Base-by-base conservation (phyloP, 2,113 vertebrate species). In the Ifrita kowaldi region DNA sequence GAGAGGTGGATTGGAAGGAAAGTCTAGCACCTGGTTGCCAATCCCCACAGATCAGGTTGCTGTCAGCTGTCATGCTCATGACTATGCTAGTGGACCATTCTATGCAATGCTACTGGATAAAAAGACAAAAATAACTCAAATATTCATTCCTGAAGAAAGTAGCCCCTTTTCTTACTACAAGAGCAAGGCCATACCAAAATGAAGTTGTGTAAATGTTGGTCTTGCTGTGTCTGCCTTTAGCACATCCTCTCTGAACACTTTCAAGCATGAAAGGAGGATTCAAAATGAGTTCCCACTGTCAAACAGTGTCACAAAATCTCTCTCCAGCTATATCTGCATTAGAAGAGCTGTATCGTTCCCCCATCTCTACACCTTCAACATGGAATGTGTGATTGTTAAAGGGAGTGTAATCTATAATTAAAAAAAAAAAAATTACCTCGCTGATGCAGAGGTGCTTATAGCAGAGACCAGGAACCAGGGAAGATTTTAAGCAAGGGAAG, bases 31-130 rank as follows among this genome's bases (percentile, higher is more conserved):
- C 17, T 46, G 22, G 5, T 44, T 89, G 21, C 42, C 39, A 75
- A 2, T 64, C n/a, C 6, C 22, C 19, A 18, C 3, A 1, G 41
- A 68, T 64, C 1, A 2, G 19, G 14, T 21, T 63, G 44, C 56
- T 75, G 24, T 39, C n/a, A 68, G 20, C 35, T 42, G 4, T 12
- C 3, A 0, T 44, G 17, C 26, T 73, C 35, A 32, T 41, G 55
- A 46, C 42, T 30, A 1, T 70, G 18, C 7, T 86, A 32, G n/a
- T 35, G 10, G 37, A 7, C 17, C 6, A 1, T 53, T 70, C 53
- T 68, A 15, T 60, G 37, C 37, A 87, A 23, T 37, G 30, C 14
- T 18, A 30, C 33, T 49, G 37, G 7, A 57, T 57, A 33, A 52
- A 73, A 89, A 76, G 16, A 42, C 16, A 47, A 27, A 52, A 80